Evolutionary conservation across 2,113 vertebrate genomes (phyloP), one percentile per base, ranked within the genome.

Genomic region (Vanacampus margaritifer): DNA sequence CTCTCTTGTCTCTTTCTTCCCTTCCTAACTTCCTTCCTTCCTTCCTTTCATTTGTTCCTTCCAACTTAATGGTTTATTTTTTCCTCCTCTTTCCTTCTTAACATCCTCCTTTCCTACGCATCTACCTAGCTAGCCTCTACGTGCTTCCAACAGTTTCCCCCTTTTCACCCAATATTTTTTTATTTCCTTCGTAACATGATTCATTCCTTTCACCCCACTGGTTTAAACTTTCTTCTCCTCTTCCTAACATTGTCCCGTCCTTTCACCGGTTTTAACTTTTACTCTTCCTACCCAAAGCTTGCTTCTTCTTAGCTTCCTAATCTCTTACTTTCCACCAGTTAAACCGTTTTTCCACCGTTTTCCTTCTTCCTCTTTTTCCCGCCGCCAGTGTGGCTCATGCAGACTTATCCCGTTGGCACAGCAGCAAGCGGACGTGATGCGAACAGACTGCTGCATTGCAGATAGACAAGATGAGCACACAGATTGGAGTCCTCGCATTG

Each of bases 401-500:
- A 67, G 72, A 39, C 77, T 69, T 68, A 75, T 76, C 73, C 69
- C 85, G 77, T 75, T 74, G 80, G 81, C 84, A 76, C 77, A 82
- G 80, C 68, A 79, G 7, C 81, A 67, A n/a, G 71, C 77, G 79
- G 82, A 79, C 70, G 76, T 67, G 79, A 86, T 85, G 78, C 65
- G 79, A 46, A 79, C 78, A 79, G 83, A 72, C 80, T 90, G 84
- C 87, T 90, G 88, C 89, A 88, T 85, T 91, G 89, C 89, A 90
- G 88, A 89, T 87, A 82, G 74, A 77, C 74, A 74, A 78, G 84
- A 88, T 84, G 86, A 86, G 78, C 74, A 60, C 81, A 85, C 69
- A 82, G 69, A 86, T 85, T 79, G 72, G 58, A 80, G 69, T 72
- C 76, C 69, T 81, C 74, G 70, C 76, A 82, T 80, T 86, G 72